phyloP scores from a whole-genome alignment of 2,797 vertebrate species.

The Tachyglossus aculeatus region DNA sequence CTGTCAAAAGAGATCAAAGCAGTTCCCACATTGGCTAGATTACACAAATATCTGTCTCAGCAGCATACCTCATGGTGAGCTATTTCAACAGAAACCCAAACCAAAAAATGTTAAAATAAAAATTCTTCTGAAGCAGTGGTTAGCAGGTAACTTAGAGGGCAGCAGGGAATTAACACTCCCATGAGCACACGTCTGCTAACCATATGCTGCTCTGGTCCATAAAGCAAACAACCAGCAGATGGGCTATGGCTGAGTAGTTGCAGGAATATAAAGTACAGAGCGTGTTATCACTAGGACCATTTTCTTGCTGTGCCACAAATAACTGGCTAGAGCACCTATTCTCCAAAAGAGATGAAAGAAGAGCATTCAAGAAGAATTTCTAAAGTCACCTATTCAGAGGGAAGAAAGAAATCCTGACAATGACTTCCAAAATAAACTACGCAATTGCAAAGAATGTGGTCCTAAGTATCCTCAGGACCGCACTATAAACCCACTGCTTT shows the following conservation, averaged over 20 bases:
- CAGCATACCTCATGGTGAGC: not conserved
- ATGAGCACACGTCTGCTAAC: accelerated
- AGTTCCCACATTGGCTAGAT: too few relatives aligned
- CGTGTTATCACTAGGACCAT: not conserved
- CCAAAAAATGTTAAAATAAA: too few relatives aligned
- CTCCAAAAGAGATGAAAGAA: not conserved
- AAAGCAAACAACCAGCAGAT: not conserved
- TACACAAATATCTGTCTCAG: not conserved
- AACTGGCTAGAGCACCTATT: not conserved
- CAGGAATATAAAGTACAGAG: not conserved
- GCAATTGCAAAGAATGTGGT: accelerated
- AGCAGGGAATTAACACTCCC: not conserved
- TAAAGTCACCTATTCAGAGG: too few relatives aligned
- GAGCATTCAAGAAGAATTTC: not conserved
- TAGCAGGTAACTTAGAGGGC: not conserved
- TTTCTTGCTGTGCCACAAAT: not conserved
- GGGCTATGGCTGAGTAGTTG: accelerated
- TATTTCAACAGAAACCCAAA: not conserved
- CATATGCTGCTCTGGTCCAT: not conserved
- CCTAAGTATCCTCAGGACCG: not conserved
- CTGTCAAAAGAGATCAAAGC: too few relatives aligned
- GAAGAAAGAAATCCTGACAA: too few relatives aligned
- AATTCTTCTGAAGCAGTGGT: too few relatives aligned
- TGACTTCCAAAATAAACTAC: accelerated
- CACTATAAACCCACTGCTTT: not conserved